Base-by-base conservation (phyloP, 2,797 vertebrate species). In the Masticophis lateralis region DNA sequence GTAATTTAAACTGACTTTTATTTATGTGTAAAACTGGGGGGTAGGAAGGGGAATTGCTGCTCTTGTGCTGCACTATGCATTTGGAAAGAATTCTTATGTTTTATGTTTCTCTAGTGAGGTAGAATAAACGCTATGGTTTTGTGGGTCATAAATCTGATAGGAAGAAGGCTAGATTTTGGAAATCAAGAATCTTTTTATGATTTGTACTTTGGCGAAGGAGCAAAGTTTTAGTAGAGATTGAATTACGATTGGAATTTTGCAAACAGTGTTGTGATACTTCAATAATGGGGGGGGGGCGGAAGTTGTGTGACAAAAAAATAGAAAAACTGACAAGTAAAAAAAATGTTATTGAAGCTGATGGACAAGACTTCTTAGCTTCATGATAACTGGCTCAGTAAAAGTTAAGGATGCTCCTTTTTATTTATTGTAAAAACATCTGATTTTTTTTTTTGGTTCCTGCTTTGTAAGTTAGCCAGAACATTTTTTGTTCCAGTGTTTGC, bases 1-100 rank as follows among this genome's bases (percentile, higher is more conserved):
- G 53, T 93, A 87, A 91, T 91, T 91, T 93, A 79, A 91, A 63
- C 93, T 93, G 93, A 91, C 87, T 63, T 83, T 90, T 57, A 69
- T 91, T 91, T 88, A 91, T 93, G 27, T 88, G n/a, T 88, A n/a
- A 61, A 89, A 83, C 66, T 86, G 32, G 18, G 32, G 25, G 10
- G 12, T 93, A 83, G 51, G 7, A 18, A n/a, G 25, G 18, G 32
- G 47, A 86, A 89, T 83, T 66, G 83, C 22, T 83, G n/a, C 66
- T 88, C 53, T 27, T 18, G 37, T 27, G 10, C 51, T 89, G 69
- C n/a, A 25, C 56, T 61, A 25, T 25, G 20, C 28, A 13, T 25
- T 32, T 32, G 5, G 13, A 79, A 59, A 86, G 28, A 90, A 12
- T 12, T 16, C 4, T 27, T 79, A 3, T 11, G 28, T 93, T 27